phyloP scores from a whole-genome alignment of 2,797 vertebrate species.

The Coregonus sp. region DNA sequence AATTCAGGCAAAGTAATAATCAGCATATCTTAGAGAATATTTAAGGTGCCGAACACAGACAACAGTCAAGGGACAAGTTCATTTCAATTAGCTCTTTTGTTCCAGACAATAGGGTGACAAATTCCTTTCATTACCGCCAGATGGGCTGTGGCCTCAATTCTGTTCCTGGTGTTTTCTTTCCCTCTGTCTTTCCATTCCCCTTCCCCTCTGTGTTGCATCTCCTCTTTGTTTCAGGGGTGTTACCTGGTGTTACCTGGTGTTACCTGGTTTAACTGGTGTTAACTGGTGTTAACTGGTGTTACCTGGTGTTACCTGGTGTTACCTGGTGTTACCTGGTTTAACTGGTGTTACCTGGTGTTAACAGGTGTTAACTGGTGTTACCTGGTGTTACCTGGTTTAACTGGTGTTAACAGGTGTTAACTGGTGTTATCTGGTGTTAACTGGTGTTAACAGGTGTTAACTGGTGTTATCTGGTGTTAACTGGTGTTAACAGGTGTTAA shows the following conservation, averaged over 20 bases:
- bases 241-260: slow-evolving; percentile 73
- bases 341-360: no score
- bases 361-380: no score
- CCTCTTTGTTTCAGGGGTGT: background rate
- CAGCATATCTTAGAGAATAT: slow-evolving; percentile 88
- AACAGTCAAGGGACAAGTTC: slow-evolving; percentile 81
- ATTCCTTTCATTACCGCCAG: slow-evolving; percentile 79
- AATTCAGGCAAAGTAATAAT: slow-evolving; percentile 87
- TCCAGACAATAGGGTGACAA: slow-evolving; percentile 85
- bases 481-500: no score
- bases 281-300: no score
- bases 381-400: slow-evolving; percentile 84
- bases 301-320: no score
- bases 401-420: slow-evolving; percentile 55
- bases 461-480: no score
- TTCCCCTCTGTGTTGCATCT: background rate
- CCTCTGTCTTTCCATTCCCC: no score
- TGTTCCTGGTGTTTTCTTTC: slow-evolving; percentile 52
- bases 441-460: no score
- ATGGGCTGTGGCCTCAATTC: slow-evolving; percentile 75
- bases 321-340: no score
- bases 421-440: slow-evolving; percentile 76
- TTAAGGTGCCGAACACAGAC: slow-evolving; percentile 85
- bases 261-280: slow-evolving; percentile 62
- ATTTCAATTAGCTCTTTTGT: slow-evolving; percentile 93